Base-by-base conservation (phyloP, 92 coral and sea anemone species). In the Umimayanthus chanpuru region DNA sequence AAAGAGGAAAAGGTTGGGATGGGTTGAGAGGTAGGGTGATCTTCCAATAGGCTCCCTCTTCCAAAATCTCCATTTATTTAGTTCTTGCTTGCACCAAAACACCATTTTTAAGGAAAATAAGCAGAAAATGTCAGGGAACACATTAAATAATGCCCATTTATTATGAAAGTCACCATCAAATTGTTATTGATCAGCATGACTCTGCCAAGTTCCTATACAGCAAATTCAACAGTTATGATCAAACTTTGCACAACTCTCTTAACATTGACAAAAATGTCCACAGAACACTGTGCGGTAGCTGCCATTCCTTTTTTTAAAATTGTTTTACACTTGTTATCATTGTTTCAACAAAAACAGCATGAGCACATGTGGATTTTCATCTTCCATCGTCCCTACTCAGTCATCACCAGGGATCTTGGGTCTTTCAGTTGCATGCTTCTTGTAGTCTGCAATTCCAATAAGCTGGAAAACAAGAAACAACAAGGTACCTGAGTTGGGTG, bases 371-470 rank as follows among this genome's bases (percentile, higher is more conserved):
- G 20, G 36, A 32, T 26, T 70, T 14, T 47, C 0, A 25, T 70
- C 61, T 36, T 66, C 56, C 41, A 5, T 61, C 32, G 6, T 81
- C 44, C 75, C 85, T 11, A 15, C 55, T 65, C 53, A 81, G 21
- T 81, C 87, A 8, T 83, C 77, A 26, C 26, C 78, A n/a, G 87
- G 78, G 41, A 83, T 18, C 43, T 44, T 16, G 28, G 87, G 87
- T 25, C 87, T 83, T 83, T 83, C 78, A 20, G 29, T 14, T 26
- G 78, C 87, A 70, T 83, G 74, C 87, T 83, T 83, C 38, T 83
- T 83, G 39, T 83, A 83, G 61, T 83, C 87, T 70, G 78, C 87
- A 83, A 83, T 44, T 83, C 87, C 87, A 67, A 83, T 70, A 44
- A 83, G 87, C 87, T 83, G 78, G 39, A 71, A 28, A 25, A 66